A percentile compares a stretch with the other conserved stretches of the same genome.
Conservation (phyloP, 2,113 vertebrate species). For the Gambusia holbrooki region DNA sequence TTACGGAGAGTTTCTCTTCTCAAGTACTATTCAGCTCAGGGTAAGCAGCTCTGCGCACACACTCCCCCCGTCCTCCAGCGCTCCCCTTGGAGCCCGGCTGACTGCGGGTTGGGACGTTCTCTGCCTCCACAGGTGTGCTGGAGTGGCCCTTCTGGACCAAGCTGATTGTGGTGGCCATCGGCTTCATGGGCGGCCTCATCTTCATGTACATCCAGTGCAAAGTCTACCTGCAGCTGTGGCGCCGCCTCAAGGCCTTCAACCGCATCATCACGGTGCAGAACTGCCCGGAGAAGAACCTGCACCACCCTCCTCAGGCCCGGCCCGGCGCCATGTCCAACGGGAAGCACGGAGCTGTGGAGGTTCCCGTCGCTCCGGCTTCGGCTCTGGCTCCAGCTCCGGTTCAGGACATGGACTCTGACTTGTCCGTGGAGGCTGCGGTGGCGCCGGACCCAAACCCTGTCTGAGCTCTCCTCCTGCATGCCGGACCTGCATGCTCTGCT, state of each 20-base stretch:
- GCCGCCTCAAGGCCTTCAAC: slow-evolving; percentile 96
- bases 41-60: slow-evolving; percentile 66
- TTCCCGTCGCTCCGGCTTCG: slow-evolving; percentile 69
- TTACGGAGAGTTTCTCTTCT: slow-evolving; percentile 71
- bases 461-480: slow-evolving; percentile 70
- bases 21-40: slow-evolving; percentile 62
- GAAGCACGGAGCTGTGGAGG: slow-evolving; percentile 78
- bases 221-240: slow-evolving; percentile 96
- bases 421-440: slow-evolving; percentile 67
- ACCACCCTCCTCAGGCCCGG: slow-evolving; percentile 78
- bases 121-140: slow-evolving; percentile 83
- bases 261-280: slow-evolving; percentile 98
- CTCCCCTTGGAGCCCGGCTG: background rate
- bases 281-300: slow-evolving; percentile 91
- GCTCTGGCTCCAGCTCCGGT: slow-evolving; percentile 47
- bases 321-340: slow-evolving; percentile 67
- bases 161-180: slow-evolving; percentile 91
- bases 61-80: background rate
- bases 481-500: slow-evolving; percentile 8
- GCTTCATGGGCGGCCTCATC: slow-evolving; percentile 90
- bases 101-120: background rate
- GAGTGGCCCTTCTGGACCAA: slow-evolving; percentile 99
- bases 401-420: slow-evolving; percentile 75
- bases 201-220: slow-evolving; percentile 99
- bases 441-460: slow-evolving; percentile 83